Conservation (phyloP, 2,888 invertebrate genomes). For the Acleris laterana region DNA sequence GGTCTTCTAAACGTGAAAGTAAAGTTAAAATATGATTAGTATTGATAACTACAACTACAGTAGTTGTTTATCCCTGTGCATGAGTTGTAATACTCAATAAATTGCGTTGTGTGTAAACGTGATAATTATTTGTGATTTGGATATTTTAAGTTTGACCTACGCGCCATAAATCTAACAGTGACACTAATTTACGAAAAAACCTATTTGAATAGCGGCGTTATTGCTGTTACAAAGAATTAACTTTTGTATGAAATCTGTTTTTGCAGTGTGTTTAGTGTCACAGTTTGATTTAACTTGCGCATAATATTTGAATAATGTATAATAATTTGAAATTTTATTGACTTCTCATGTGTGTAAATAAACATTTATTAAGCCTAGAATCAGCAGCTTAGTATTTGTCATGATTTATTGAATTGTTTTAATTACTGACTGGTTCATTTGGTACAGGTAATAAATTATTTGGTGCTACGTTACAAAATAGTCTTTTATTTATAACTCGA, state of each 20-base stretch:
- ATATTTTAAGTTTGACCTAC: conserved; percentile 29
- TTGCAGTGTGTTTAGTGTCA: no score
- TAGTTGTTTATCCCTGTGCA: background rate
- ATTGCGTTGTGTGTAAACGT: background rate
- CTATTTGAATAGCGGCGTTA: no score
- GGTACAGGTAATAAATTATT: conserved; percentile 69
- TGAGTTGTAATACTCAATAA: background rate
- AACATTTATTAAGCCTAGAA: conserved; percentile 15
- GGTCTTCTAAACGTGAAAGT: no score
- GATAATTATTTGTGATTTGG: conserved; percentile 14
- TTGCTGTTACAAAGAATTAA: no score
- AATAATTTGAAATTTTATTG: conserved; percentile 23
- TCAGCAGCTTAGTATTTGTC: conserved; percentile 41
- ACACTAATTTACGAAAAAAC: no score
- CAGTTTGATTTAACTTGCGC: no score
- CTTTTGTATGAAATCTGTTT: no score
- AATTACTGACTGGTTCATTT: conserved; percentile 39
- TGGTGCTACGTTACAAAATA: conserved; percentile 69
- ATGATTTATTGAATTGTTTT: conserved; percentile 34
- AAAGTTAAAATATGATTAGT: no score
- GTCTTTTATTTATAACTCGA: conserved; percentile 50
- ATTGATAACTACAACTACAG: no score
- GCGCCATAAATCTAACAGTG: no score
- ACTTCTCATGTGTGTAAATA: conserved; percentile 25
- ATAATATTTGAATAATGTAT: conserved; percentile 15